Percentiles rank a stretch among this genome's conserved stretches.
These are phyloP conservation scores for Lithophane semibrunnea DNA, from an alignment of 2,888 invertebrate genomes.

Conservation along the genomic window DNA sequence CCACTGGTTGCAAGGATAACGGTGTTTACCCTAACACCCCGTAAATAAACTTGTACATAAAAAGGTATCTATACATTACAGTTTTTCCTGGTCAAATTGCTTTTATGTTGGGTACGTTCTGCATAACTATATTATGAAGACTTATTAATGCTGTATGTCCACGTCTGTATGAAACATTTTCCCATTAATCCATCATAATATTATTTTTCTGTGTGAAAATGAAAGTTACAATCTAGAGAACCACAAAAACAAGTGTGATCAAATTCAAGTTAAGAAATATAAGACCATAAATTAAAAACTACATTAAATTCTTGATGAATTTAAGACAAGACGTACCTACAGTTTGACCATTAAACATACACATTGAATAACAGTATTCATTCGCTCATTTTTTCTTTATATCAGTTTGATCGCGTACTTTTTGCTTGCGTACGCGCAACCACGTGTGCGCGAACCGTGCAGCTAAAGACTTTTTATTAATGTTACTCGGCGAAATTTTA, in stretches of 20 bases:
- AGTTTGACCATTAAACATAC: slow-evolving; percentile 29
- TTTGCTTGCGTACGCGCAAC: slow-evolving; percentile 63
- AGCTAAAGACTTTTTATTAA: slow-evolving; percentile 63
- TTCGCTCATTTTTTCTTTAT: slow-evolving; percentile 55
- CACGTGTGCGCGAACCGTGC: slow-evolving; percentile 66
- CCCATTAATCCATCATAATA: background rate
- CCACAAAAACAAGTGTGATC: background rate
- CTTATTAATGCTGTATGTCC: background rate
- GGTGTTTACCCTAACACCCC: too few species aligned
- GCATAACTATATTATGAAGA: background rate
- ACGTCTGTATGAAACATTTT: background rate
- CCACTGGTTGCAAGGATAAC: too few species aligned
- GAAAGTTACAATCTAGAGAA: background rate
- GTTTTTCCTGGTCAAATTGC: background rate
- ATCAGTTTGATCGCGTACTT: slow-evolving; percentile 72
- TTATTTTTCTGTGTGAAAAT: background rate
- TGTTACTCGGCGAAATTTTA: slow-evolving; percentile 76
- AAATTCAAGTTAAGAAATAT: background rate
- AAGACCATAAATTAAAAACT: background rate
- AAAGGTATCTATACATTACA: background rate
- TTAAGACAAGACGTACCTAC: slow-evolving; percentile 44
- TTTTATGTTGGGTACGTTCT: background rate
- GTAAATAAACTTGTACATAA: too few species aligned
- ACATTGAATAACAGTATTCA: slow-evolving; percentile 54
- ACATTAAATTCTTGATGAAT: slow-evolving; percentile 22